Base-by-base conservation (phyloP, 2,888 invertebrate genomes). In the Acheta domesticus region DNA sequence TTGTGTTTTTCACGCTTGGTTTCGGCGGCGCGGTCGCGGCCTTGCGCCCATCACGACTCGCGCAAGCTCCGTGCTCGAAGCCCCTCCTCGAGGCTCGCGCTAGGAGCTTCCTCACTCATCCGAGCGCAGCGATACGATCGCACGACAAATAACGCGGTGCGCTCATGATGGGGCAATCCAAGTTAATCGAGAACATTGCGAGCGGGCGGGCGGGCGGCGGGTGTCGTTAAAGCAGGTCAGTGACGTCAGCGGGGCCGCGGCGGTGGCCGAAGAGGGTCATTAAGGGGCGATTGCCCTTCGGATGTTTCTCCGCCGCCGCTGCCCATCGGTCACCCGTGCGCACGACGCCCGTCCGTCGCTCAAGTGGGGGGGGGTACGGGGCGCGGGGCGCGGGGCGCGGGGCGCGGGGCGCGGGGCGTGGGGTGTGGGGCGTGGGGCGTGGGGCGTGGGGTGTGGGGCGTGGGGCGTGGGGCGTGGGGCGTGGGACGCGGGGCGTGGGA, bases 131-230 rank as follows among this genome's bases (percentile, higher is more conserved):
- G 16, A n/a, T n/a, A 19, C 62, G 14, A 19, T 36, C 36, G 36
- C 36, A 36, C 36, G 36, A 36, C 36, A 36, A 36, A 36, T 36
- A 36, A 36, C 36, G 36, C 36, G 36, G 36, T 14, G 16, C 62
- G 16, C 62, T 62, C 62, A n/a, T 62, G n/a, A 62, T n/a, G n/a
- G 62, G 62, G 62, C 62, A 62, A 62, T 62, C 62, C 62, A 62
- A 14, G 62, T 62, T 62, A 62, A 62, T 62, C 62, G 62, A 62
- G 62, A 12, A 14, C 62, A 62, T 62, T n/a, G 16, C 62, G 16
- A 62, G 14, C 62, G n/a, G 62, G 62, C 16, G 62, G 62, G 62
- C 16, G 62, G n/a, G n/a, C 16, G 62, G 5, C 16, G 62, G n/a
- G 14, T n/a, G 62, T 62, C 62, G 62, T 62, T 62, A 62, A 62